Conservation (phyloP, 2,797 vertebrate species). For the Trachurus trachurus region DNA sequence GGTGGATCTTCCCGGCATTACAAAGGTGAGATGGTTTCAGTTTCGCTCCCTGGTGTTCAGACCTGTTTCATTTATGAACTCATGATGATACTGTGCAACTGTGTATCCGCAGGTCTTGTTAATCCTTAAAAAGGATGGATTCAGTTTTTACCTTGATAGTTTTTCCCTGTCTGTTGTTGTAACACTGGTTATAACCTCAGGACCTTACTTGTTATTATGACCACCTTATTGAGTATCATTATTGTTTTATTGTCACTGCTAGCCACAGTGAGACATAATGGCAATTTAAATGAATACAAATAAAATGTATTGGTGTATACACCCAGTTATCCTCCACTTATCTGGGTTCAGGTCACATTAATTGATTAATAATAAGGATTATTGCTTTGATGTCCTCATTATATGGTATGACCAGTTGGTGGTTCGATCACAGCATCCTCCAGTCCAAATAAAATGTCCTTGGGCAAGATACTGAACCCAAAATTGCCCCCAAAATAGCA, state of each 20-base stretch:
- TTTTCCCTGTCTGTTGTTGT: too few species aligned
- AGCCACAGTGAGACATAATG: too few species aligned
- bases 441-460: too few species aligned
- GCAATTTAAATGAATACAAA: too few species aligned
- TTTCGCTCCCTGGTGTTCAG: neutral
- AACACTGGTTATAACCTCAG: too few species aligned
- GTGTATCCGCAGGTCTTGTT: neutral
- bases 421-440: too few species aligned
- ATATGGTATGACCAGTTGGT: too few species aligned
- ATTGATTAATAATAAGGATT: neutral
- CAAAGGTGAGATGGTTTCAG: constrained; percentile 88
- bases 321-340: neutral
- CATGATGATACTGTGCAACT: neutral
- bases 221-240: neutral
- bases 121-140: neutral
- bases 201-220: neutral
- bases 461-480: too few species aligned
- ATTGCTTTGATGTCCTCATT: too few species aligned
- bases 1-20: constrained; percentile 98
- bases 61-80: neutral
- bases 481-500: too few species aligned
- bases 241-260: too few species aligned
- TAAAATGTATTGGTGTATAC: neutral
- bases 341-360: too few species aligned
- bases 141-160: neutral